Evolutionary conservation across 92 coral and sea anemone genomes (phyloP).

Genomic region (Scolanthus callimorphus): DNA sequence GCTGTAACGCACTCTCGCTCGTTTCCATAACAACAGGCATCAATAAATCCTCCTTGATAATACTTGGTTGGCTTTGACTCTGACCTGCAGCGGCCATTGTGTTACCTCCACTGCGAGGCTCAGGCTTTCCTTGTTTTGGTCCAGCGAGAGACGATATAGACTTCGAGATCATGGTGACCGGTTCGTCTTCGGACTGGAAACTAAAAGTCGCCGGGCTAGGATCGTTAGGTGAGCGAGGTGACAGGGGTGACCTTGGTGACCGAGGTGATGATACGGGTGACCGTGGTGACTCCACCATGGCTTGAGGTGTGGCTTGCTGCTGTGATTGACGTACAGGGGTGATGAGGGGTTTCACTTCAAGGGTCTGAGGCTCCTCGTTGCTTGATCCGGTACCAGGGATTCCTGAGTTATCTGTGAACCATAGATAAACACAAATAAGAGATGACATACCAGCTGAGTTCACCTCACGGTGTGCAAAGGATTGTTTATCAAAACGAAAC

Average conservation of each 20-base stretch:
- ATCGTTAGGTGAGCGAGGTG: conserved; percentile 17
- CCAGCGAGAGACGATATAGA: conserved; percentile 76
- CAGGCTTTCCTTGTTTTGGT: too few relatives aligned
- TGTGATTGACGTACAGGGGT: conserved; percentile 27
- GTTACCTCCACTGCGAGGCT: too few relatives aligned
- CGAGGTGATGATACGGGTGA: conserved; percentile 16
- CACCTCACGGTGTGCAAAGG: too few relatives aligned
- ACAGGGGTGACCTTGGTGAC: background rate
- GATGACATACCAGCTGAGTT: too few relatives aligned
- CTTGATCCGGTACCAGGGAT: conserved; percentile 49
- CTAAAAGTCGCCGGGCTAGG: conserved; percentile 63
- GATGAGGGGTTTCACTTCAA: conserved; percentile 44
- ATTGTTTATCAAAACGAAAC: too few relatives aligned
- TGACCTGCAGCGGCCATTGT: too few relatives aligned
- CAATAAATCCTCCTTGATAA: too few relatives aligned
- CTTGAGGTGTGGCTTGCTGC: conserved; percentile 29
- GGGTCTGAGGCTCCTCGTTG: conserved; percentile 66
- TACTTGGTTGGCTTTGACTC: too few relatives aligned
- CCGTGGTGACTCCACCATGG: conserved; percentile 27
- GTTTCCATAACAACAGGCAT: background rate
- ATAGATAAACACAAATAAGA: too few relatives aligned
- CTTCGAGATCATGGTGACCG: conserved; percentile 89
- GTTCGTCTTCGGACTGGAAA: conserved; percentile 86
- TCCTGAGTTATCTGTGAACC: conserved; percentile 76
- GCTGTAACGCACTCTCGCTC: background rate